These are phyloP conservation scores for Gorsachius magnificus DNA, from an alignment of 2,797 vertebrate genomes.

Conservation along the genomic window DNA sequence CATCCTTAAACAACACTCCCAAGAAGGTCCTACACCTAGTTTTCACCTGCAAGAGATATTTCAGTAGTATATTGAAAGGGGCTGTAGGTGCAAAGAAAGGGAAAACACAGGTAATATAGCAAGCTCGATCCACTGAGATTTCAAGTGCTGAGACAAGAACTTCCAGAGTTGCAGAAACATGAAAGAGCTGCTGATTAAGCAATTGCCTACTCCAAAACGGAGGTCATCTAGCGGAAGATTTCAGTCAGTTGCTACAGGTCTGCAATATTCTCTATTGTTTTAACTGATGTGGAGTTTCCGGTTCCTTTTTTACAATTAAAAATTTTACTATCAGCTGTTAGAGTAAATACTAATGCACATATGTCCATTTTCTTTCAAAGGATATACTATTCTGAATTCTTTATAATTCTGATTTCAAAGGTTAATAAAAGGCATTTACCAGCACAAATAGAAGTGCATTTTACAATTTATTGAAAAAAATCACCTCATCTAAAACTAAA, in stretches of 20 bases:
- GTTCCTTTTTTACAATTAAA: not conserved
- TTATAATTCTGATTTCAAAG: not conserved
- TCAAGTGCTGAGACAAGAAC: not conserved
- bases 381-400: not conserved
- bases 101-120: rapidly evolving
- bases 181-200: not conserved
- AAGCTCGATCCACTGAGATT: not conserved
- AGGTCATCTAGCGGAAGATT: not conserved
- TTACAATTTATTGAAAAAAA: not conserved
- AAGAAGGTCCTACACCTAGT: not conserved
- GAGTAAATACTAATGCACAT: not conserved
- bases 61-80: not conserved
- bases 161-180: not conserved
- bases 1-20: not conserved
- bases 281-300: not conserved
- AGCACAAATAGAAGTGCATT: not conserved
- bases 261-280: not conserved
- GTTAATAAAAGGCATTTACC: not conserved
- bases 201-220: not conserved
- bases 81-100: not conserved
- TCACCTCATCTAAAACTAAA: not conserved
- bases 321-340: not conserved
- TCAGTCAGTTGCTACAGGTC: not conserved
- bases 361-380: not conserved
- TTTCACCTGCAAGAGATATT: not conserved